Percentiles rank a stretch among this genome's conserved stretches.
Conservation (phyloP, 2,888 invertebrate genomes). For the Sussaba pulchella region DNA sequence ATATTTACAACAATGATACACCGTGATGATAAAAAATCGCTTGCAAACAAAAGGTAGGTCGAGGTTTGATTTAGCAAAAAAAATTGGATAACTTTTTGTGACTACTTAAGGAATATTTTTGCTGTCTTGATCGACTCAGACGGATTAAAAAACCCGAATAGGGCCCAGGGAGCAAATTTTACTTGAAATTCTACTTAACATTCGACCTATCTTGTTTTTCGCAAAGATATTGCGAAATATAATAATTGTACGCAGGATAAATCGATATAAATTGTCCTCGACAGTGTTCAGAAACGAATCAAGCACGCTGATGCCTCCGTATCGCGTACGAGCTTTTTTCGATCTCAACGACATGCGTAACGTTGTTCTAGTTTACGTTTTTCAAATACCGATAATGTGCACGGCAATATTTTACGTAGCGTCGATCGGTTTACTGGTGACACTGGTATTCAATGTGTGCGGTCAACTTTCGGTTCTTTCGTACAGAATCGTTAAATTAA, state of each 20-base stretch:
- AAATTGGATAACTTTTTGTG: no score
- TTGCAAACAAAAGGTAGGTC: no score
- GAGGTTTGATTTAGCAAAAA: no score
- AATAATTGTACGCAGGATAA: background rate
- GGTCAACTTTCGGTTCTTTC: slow-evolving; percentile 68
- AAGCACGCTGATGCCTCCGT: slow-evolving; percentile 38
- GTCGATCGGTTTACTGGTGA: slow-evolving; percentile 65
- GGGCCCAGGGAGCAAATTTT: no score
- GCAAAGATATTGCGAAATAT: background rate
- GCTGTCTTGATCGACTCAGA: no score
- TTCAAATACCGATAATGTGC: slow-evolving; percentile 63
- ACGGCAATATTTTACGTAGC: slow-evolving; percentile 54
- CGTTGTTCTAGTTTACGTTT: slow-evolving; percentile 65
- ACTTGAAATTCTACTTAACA: no score
- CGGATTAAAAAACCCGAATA: no score
- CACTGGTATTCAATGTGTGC: slow-evolving; percentile 67
- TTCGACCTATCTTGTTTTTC: background rate
- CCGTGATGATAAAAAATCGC: no score
- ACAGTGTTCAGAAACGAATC: slow-evolving; percentile 45
- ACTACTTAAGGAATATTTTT: no score
- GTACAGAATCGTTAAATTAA: slow-evolving; percentile 63
- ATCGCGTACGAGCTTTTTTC: slow-evolving; percentile 51
- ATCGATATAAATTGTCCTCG: background rate
- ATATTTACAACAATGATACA: no score
- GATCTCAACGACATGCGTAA: slow-evolving; percentile 45